Evolutionary conservation across 1,140 invertebrate species (phyloP), one percentile per base, ranked within the genome.

Genomic region (Augochlora pura): DNA sequence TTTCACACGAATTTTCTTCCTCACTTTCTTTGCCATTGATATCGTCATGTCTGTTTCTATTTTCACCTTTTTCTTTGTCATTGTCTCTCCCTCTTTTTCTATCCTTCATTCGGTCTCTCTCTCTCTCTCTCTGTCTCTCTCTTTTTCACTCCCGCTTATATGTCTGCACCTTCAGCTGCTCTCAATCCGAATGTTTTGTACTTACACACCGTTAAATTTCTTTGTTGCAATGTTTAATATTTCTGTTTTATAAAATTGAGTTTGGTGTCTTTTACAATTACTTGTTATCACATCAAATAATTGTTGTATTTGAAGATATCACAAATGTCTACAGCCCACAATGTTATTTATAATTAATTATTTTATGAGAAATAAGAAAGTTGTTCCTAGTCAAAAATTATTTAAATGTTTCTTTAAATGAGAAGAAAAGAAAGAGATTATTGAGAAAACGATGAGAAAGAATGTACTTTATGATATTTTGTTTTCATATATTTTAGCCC

Each of bases 401-500:
- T 46, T 46, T 46, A 5, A 46, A 10, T 46, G 42, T 46, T 52
- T n/a, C n/a, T n/a, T 57, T 54, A 54, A 54, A 52, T 46, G 42
- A 12, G 10, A 14, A 52, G 21, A 52, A 18, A 1, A 18, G 1
- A 14, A 12, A 12, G 14, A 46, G 12, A 12, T 42, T 9, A 9
- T 12, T 46, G 3, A 46, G 12, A 12, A 12, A 12, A 32, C 32
- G 1, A n/a, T n/a, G n/a, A n/a, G n/a, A n/a, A n/a, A n/a, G n/a
- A 63, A 63, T 49, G 1, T 72, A 54, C 6, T 18, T 52, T 21
- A 52, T 52, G n/a, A 38, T 38, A 38, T 10, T 25, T 14, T 21
- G 54, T 2, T 62, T 80, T 77, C 86, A 0, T 49, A 46, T 77
- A 93, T 96, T 96, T 77, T 94, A 99, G 98, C 93, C 99, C 98